Conservation (phyloP, 2,888 invertebrate species). For the Cremastinae sp. region DNA sequence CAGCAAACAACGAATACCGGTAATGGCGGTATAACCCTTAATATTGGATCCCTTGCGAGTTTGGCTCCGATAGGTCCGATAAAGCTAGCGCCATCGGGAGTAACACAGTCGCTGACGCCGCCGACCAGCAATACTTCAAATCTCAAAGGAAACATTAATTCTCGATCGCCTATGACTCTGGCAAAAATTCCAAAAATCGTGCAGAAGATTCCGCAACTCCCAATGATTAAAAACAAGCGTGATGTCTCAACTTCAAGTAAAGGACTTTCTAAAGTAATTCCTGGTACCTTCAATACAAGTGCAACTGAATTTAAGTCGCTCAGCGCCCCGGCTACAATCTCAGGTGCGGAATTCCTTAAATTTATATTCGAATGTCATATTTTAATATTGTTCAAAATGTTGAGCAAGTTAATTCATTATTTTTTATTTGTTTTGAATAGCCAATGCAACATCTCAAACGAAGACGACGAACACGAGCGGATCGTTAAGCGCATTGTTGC, state of each 20-base stretch:
- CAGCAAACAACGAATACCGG: constrained; percentile 67
- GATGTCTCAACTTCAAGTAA: constrained; percentile 68
- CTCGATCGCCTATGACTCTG: constrained; percentile 51
- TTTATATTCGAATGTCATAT: not conserved
- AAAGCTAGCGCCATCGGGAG: constrained; percentile 72
- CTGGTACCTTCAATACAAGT: constrained; percentile 68
- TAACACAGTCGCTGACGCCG: constrained; percentile 55
- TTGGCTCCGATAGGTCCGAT: constrained; percentile 78
- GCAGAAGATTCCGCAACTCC: constrained; percentile 63
- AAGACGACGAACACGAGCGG: constrained; percentile 63
- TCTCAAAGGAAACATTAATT: constrained; percentile 25
- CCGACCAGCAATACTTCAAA: constrained; percentile 8
- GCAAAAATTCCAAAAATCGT: constrained; percentile 70
- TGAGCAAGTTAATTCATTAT: not conserved
- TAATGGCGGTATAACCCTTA: constrained; percentile 78
- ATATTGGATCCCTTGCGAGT: constrained; percentile 79
- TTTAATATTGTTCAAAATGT: not conserved
- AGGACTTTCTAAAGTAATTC: constrained; percentile 67
- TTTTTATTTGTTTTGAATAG: constrained; percentile 12
- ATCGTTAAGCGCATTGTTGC: constrained; percentile 69
- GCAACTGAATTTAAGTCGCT: constrained; percentile 63
- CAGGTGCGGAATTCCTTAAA: constrained; percentile 22
- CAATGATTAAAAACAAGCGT: constrained; percentile 72
- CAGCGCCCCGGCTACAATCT: constrained; percentile 12
- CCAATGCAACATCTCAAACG: constrained; percentile 57